Evolutionary conservation across 2,888 invertebrate species (phyloP).

Genomic region (Sturmia bella): DNA sequence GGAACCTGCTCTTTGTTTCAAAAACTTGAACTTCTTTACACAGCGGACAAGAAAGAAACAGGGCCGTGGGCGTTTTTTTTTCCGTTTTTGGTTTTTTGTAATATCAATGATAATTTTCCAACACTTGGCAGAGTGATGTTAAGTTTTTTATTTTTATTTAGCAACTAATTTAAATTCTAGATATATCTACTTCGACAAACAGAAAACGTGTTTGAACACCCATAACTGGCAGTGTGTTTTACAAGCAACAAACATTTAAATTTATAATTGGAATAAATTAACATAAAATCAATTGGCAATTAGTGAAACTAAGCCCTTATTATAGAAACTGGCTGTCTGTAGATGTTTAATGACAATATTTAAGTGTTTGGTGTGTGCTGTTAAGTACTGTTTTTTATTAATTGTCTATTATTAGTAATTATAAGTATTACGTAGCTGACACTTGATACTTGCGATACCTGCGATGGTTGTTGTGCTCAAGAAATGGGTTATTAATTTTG

Average conservation of each 20-base stretch:
- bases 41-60: neutral
- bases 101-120: conserved; percentile 22
- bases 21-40: conserved; percentile 5
- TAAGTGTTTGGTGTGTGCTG: conserved; percentile 55
- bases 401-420: conserved; percentile 52
- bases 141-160: neutral
- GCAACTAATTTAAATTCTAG: conserved; percentile 46
- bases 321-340: neutral
- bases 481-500: conserved; percentile 43
- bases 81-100: neutral
- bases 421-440: conserved; percentile 38
- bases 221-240: conserved; percentile 14
- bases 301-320: conserved; percentile 37
- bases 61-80: conserved; percentile 37
- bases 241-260: conserved; percentile 17
- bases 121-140: conserved; percentile 34
- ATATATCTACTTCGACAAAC: conserved; percentile 24
- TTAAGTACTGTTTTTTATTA: conserved; percentile 42
- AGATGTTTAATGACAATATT: neutral
- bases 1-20: conserved; percentile 35
- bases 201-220: conserved; percentile 29
- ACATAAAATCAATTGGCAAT: conserved; percentile 42
- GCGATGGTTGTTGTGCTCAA: neutral
- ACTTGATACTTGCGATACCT: conserved; percentile 28
- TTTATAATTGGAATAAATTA: conserved; percentile 57